Percentiles rank a stretch among this genome's conserved stretches.
These are phyloP conservation scores for Microctenopoma lineatum DNA, from an alignment of 2,797 vertebrate species.

Conservation along the genomic window DNA sequence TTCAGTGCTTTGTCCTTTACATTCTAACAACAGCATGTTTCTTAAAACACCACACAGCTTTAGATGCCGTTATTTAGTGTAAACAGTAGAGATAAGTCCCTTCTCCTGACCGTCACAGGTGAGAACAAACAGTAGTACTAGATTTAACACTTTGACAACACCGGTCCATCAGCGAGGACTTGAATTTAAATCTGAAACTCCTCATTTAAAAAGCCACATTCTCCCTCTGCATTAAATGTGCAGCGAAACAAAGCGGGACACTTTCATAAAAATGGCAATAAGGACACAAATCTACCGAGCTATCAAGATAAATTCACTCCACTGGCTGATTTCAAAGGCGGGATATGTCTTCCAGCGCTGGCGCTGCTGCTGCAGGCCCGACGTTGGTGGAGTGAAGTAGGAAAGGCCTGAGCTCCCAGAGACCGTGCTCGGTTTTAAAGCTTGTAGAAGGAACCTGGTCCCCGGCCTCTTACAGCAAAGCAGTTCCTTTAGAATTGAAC, in stretches of 20 bases:
- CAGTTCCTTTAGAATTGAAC: constrained; percentile 34
- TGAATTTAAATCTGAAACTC: constrained; percentile 27
- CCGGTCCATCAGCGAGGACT: constrained; percentile 11
- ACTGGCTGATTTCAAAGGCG: constrained; percentile 44
- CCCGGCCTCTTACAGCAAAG: constrained; percentile 33
- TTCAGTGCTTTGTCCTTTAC: constrained; percentile 80
- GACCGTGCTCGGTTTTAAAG: constrained; percentile 35
- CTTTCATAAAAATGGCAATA: constrained; percentile 40
- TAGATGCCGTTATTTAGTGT: constrained; percentile 55
- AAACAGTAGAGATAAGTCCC: constrained; percentile 52
- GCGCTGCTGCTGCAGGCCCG: constrained; percentile 26
- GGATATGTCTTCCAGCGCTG: constrained; percentile 31
- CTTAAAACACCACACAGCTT: constrained; percentile 38
- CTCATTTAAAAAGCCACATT: constrained; percentile 35
- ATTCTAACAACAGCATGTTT: constrained; percentile 73
- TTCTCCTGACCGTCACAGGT: constrained; percentile 55
- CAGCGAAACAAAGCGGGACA: constrained; percentile 26
- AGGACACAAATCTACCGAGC: constrained; percentile 18
- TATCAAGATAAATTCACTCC: constrained; percentile 26
- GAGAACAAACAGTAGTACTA: constrained; percentile 49
- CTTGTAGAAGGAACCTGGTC: constrained; percentile 26
- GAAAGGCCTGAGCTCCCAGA: constrained; percentile 32
- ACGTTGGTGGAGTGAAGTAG: constrained; percentile 26
- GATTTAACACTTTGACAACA: constrained; percentile 32
- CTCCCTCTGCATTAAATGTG: constrained; percentile 28